A percentile compares a stretch with the other conserved stretches of the same genome.
These are phyloP conservation scores for Spilarctia lutea DNA, from an alignment of 2,888 invertebrate genomes.

Conservation along the genomic window DNA sequence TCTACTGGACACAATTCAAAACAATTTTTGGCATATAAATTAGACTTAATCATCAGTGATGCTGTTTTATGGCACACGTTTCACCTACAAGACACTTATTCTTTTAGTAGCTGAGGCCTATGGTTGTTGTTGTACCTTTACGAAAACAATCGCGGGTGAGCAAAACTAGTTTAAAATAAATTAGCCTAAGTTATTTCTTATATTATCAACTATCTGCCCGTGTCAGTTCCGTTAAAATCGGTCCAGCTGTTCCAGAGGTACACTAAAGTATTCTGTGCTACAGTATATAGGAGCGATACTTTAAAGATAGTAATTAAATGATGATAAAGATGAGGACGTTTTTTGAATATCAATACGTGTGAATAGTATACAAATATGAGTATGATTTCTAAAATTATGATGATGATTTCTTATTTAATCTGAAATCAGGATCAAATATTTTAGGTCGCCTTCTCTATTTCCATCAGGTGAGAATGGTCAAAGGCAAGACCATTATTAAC, in stretches of 20 bases:
- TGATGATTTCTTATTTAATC: neutral
- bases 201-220: too few relatives aligned
- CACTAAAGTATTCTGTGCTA: too few relatives aligned
- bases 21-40: neutral
- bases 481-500: conserved; percentile 2
- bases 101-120: neutral
- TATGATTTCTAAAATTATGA: too few relatives aligned
- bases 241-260: too few relatives aligned
- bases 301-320: neutral
- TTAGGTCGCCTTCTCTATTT: neutral
- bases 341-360: too few relatives aligned
- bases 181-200: too few relatives aligned
- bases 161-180: too few relatives aligned
- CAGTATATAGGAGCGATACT: neutral
- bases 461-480: neutral
- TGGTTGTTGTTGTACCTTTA: too few relatives aligned
- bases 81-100: neutral
- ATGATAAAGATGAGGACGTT: too few relatives aligned
- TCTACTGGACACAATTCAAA: neutral
- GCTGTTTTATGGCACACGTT: neutral
- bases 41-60: neutral
- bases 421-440: neutral
- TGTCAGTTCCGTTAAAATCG: too few relatives aligned
- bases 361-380: too few relatives aligned
- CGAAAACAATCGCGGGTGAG: too few relatives aligned